Evolutionary conservation across 2,113 vertebrate genomes (phyloP).

Genomic region (Dunckerocampus dactyliophorus): DNA sequence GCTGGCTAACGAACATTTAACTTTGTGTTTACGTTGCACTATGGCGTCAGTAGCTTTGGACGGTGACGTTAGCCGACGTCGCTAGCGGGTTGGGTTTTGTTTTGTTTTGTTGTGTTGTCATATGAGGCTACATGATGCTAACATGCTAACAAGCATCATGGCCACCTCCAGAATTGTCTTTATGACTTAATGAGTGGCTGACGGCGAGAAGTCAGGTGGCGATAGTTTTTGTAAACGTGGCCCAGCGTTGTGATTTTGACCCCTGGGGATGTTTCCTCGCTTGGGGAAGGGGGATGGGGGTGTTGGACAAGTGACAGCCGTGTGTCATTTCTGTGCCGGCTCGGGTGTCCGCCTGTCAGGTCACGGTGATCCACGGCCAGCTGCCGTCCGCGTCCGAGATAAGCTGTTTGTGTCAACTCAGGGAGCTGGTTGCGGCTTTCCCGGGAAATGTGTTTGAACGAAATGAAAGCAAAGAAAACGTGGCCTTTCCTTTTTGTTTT

Average conservation of each 20-base stretch:
- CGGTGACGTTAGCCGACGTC: not conserved
- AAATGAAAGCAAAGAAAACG: not conserved
- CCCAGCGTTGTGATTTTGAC: not conserved
- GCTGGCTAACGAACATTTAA: conserved; percentile 33
- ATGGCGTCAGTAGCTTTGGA: not conserved
- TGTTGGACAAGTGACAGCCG: not conserved
- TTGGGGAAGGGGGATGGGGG: not conserved
- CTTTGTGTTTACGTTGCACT: not conserved
- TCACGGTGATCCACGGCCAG: conserved; percentile 1
- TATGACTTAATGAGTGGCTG: not conserved
- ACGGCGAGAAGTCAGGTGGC: not conserved
- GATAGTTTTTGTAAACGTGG: conserved; percentile 7
- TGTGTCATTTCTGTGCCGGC: not conserved
- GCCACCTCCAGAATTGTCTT: too few species aligned
- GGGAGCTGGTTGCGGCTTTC: not conserved
- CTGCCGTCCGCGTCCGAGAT: not conserved
- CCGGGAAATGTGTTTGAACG: not conserved
- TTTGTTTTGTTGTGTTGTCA: not conserved
- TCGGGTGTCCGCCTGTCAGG: not conserved
- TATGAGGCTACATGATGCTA: not conserved
- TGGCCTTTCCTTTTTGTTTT: too few species aligned
- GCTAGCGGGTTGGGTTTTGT: not conserved
- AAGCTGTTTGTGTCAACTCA: too few species aligned
- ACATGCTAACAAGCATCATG: not conserved
- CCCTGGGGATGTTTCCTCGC: not conserved